Evolutionary conservation across 2,113 vertebrate genomes (phyloP).

Genomic region (Tragelaphus scriptus): DNA sequence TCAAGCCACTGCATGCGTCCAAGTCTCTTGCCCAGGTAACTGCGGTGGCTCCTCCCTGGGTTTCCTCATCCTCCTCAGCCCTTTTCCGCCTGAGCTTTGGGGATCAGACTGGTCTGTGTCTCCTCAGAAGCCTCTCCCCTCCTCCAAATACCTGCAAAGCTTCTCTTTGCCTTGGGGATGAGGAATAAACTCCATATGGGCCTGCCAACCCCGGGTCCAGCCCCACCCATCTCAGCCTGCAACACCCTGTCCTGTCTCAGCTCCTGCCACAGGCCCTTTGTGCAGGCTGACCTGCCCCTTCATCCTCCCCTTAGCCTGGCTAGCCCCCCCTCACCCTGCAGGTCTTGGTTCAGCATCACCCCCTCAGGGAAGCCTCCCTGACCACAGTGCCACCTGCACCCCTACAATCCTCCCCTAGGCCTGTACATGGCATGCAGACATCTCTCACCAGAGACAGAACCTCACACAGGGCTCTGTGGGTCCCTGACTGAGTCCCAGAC

Average conservation of each 20-base stretch:
- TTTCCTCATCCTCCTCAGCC: too few species aligned
- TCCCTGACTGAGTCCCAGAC: background rate
- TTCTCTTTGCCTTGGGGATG: background rate
- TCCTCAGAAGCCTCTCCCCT: background rate
- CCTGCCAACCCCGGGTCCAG: background rate
- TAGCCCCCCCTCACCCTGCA: background rate
- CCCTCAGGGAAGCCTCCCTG: background rate
- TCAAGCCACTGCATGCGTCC: background rate
- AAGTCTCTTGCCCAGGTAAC: background rate
- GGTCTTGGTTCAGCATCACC: background rate
- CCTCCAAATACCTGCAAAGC: background rate
- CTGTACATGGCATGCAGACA: rapidly evolving
- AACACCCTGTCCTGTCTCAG: background rate
- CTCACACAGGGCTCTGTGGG: background rate
- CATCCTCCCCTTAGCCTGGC: background rate
- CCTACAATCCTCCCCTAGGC: background rate
- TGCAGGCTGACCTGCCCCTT: background rate
- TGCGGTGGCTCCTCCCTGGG: background rate
- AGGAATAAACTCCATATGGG: background rate
- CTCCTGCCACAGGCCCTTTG: background rate
- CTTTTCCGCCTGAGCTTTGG: background rate
- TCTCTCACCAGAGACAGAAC: background rate
- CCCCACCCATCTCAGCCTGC: background rate
- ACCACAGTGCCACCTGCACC: too few species aligned
- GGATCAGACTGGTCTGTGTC: background rate